These are phyloP conservation scores for Dromaius novaehollandiae DNA, from an alignment of 2,113 vertebrate species.

Conservation along the genomic window DNA sequence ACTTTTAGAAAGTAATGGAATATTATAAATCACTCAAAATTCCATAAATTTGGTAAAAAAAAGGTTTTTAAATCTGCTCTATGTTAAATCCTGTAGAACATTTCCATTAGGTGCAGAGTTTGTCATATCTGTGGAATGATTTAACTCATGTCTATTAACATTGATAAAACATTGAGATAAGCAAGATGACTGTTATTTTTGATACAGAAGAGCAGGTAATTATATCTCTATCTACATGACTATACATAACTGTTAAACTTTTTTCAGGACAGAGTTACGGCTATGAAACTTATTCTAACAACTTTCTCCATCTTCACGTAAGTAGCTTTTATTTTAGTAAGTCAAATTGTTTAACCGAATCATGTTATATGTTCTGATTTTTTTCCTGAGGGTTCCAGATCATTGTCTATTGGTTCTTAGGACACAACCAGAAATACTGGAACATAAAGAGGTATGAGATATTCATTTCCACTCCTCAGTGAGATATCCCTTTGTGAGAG, in stretches of 20 bases:
- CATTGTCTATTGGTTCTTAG: background rate
- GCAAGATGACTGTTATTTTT: background rate
- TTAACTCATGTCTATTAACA: background rate
- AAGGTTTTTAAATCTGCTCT: background rate
- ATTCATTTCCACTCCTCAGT: background rate
- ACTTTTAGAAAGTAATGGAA: background rate
- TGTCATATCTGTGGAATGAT: background rate
- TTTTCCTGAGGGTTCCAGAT: conserved; percentile 18
- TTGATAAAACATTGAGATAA: background rate
- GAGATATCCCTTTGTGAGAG: background rate
- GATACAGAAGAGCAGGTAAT: background rate
- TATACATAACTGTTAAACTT: background rate
- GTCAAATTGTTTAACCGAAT: conserved; percentile 23
- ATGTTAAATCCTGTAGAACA: background rate
- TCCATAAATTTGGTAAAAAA: background rate
- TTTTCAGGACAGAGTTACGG: background rate
- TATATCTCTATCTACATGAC: background rate
- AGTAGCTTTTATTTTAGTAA: background rate
- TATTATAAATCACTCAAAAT: background rate
- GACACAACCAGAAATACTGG: background rate
- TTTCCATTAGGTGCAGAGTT: background rate
- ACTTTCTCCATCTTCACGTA: conserved; percentile 19
- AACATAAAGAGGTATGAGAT: background rate
- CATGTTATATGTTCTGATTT: background rate
- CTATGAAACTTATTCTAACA: background rate